Conservation (phyloP, 2,888 invertebrate species). For the Eupithecia abbreviata region DNA sequence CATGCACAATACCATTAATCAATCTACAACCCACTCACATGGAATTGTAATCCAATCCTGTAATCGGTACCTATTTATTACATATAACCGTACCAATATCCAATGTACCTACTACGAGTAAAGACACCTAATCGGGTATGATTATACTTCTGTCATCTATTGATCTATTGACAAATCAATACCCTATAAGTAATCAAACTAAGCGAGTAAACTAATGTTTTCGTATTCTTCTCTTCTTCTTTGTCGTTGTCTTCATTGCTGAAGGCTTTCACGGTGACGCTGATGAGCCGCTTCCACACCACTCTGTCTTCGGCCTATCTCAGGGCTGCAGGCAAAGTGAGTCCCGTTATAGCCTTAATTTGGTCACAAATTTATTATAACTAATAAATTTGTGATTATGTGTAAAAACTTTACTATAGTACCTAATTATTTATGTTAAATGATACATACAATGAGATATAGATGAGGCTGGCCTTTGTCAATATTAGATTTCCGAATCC, state of each 20-base stretch:
- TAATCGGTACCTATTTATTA: background rate
- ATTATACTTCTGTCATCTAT: background rate
- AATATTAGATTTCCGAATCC: constrained; percentile 38
- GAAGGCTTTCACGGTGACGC: no score
- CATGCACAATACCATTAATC: constrained; percentile 50
- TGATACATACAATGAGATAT: background rate
- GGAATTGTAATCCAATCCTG: constrained; percentile 58
- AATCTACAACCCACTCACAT: constrained; percentile 56
- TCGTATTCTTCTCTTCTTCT: background rate
- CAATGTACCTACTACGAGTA: background rate
- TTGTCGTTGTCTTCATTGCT: no score
- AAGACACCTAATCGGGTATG: background rate
- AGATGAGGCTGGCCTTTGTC: constrained; percentile 33
- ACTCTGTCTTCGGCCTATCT: no score
- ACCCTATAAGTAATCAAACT: background rate
- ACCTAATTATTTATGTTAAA: constrained; percentile 2
- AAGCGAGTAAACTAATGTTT: background rate
- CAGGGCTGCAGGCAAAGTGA: no score
- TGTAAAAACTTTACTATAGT: background rate
- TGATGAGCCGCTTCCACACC: no score
- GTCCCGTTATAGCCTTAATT: no score
- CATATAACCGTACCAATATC: background rate
- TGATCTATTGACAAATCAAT: background rate
- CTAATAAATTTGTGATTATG: no score
- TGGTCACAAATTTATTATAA: no score